Base-by-base conservation (phyloP, 2,113 vertebrate species). In the Sander vitreus region DNA sequence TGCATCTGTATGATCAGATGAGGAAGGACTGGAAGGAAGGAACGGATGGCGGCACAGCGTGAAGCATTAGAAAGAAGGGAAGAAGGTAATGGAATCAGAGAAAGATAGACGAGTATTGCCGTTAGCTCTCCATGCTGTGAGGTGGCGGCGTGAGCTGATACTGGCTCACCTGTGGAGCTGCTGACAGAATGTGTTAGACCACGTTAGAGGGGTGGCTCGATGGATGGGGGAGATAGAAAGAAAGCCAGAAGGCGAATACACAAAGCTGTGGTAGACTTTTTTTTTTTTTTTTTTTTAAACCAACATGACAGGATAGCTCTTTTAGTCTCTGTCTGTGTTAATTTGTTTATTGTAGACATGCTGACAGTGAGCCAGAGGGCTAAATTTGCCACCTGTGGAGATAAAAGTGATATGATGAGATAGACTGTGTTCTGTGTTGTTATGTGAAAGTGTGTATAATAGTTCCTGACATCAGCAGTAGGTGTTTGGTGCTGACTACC, bases 371-470 rank as follows among this genome's bases (percentile, higher is more conserved):
- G 85, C 73, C 76, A 14, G 48, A 78, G 85, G 89, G 84, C 69
- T 83, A 67, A 81, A 89, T 88, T 84, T 91, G 70, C 86, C 91
- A 93, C 91, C 92, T 92, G 91, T 91, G 85, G 91, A 88, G 89
- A 91, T 88, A 83, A 80, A 91, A 89, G 82, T 78, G 88, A 91
- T 91, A 87, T 89, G 85, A 92, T 90, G 80, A 91, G 87, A 83
- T 83, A 25, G 81, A 78, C 78, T 27, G 78, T 30, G n/a, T 70
- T 74, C 45, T 68, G 50, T 30, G 39, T n/a, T 50, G n/a, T 63
- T 51, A 39, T 82, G 81, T 67, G 78, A 62, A 86, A 85, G 85
- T 81, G 73, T 83, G 69, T 84, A 47, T 58, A 86, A 78, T 80
- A 83, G 72, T 85, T 85, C 81, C 88, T 88, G 86, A 91, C 88